Evolutionary conservation across 2,888 invertebrate species (phyloP).

Genomic region (Leptarthrus brevirostris): DNA sequence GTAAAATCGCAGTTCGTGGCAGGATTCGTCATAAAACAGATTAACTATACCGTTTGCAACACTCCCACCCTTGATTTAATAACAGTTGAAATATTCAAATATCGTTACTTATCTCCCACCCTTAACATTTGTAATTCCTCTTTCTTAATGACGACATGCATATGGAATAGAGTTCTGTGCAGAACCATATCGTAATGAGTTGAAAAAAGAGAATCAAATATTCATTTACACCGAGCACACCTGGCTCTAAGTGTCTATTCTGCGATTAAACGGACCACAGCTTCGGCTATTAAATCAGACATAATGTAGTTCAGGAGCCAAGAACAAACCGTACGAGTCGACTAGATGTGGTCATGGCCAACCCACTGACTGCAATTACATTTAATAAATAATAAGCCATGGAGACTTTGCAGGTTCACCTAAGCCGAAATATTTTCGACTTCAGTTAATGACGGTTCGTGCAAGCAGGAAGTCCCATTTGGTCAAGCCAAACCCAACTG

Average conservation of each 20-base stretch:
- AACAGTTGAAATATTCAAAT: conserved; percentile 14
- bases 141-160: conserved; percentile 14
- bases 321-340: conserved; percentile 33
- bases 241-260: conserved; percentile 27
- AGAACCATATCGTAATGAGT: background rate
- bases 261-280: conserved; percentile 46
- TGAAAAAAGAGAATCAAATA: conserved; percentile 8
- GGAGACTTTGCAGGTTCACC: conserved; percentile 15
- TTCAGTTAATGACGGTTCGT: conserved; percentile 44
- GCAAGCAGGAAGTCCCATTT: conserved; percentile 26
- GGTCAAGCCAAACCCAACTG: conserved; percentile 8
- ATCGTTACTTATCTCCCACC: background rate
- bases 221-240: conserved; percentile 9
- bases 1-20: too few relatives aligned
- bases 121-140: conserved; percentile 3
- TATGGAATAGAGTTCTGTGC: background rate
- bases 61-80: background rate
- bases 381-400: conserved; percentile 52
- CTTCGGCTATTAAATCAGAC: conserved; percentile 45
- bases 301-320: conserved; percentile 19
- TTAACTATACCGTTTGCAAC: background rate
- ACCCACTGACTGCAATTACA: conserved; percentile 50
- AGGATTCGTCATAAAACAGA: background rate
- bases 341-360: background rate
- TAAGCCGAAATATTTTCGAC: conserved; percentile 50